These are phyloP conservation scores for Rhadina sibilatrix DNA, from an alignment of 2,113 vertebrate genomes.

Conservation along the genomic window DNA sequence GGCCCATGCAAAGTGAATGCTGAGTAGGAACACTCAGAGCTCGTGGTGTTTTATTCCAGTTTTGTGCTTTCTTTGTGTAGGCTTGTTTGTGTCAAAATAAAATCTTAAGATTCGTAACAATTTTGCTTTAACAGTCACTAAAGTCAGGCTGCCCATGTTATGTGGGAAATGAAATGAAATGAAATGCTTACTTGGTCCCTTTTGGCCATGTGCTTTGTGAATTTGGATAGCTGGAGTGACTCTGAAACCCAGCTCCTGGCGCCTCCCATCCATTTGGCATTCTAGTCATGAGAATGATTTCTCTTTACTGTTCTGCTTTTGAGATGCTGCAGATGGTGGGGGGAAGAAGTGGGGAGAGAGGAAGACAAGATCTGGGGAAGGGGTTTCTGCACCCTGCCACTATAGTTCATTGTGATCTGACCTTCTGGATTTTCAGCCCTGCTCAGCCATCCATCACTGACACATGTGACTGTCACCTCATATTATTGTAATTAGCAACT, in stretches of 20 bases:
- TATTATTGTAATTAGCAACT: constrained; percentile 19
- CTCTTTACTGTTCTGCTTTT: background rate
- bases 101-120: background rate
- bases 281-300: background rate
- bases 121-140: background rate
- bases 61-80: background rate
- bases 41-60: accelerated
- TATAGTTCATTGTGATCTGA: background rate
- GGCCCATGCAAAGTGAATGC: background rate
- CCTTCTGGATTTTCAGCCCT: background rate
- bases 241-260: background rate
- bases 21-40: background rate
- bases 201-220: background rate
- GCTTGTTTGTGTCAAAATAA: background rate
- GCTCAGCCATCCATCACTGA: background rate
- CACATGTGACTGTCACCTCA: background rate
- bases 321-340: background rate
- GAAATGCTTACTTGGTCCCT: background rate
- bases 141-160: background rate
- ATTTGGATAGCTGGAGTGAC: background rate
- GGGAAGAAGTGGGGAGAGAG: background rate
- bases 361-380: background rate
- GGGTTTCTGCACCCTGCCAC: background rate
- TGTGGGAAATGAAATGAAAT: background rate
- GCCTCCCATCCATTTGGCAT: background rate